Evolutionary conservation across 2,113 vertebrate species (phyloP), one percentile per base, ranked within the genome.

Genomic region (Carlito syrichta): DNA sequence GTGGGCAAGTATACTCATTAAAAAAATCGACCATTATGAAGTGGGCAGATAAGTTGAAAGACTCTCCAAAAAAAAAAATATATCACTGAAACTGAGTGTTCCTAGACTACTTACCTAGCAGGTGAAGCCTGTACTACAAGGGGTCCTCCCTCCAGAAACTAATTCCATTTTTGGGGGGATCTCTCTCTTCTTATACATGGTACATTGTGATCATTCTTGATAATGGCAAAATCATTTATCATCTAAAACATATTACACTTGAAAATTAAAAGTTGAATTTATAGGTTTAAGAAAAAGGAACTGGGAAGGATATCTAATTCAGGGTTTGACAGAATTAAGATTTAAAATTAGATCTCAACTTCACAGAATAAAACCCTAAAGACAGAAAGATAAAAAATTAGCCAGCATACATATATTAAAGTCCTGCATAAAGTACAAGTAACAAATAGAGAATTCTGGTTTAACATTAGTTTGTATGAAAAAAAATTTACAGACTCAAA

Each of bases 371-470:
- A 96, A 90, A 66, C 8, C 35, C 74, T 81, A 71, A 95, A 95
- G 58, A 88, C 25, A 92, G 54, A 89, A 86, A 94, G 32, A 79
- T 69, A 96, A 97, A 94, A 85, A 58, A 48, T 79, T 94, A 90
- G 16, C 23, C n/a, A 50, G 20, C 32, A 63, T 94, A 92, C 86
- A 88, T 96, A 86, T 96, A n/a, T n/a, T n/a, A 86, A 96, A 95
- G 25, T 11, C 50, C 22, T 87, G 5, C 27, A n/a, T 52, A 94
- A 87, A 89, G 14, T 77, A 43, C 30, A 86, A 74, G 69, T 74
- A 89, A 94, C 32, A 95, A 90, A 73, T 84, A 40, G 58, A 85
- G 35, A 96, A 84, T 52, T 97, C 63, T 87, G 17, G 45, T 66
- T 91, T 84, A 73, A 66, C 22, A n/a, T 88, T 77, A 91, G n/a